Evolutionary conservation across 1,140 invertebrate species (phyloP), one percentile per base, ranked within the genome.

Genomic region (Pogonomyrmex barbatus): DNA sequence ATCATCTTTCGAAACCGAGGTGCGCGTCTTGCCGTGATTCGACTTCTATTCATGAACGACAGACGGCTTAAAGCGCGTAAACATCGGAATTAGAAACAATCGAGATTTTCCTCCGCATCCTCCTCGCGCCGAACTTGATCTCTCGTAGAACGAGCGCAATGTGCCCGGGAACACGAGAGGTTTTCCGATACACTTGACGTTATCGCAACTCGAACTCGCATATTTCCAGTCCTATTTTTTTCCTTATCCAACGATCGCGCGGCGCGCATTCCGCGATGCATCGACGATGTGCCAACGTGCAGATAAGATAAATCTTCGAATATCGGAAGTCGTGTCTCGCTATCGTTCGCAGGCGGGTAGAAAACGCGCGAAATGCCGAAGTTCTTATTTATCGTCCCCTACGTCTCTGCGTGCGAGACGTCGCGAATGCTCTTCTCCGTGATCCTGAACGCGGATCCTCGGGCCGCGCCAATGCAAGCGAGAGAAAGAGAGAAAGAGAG

Each of bases 301-400:
- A 58, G 67, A 82, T 83, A 73, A 83, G 54, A 75, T 75, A 73
- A 30, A 9, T 62, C 36, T 33, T 62, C 68, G 79, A 71, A 42
- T 85, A 76, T 85, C 83, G 83, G 73, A 65, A 83, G 79, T 75
- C 36, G 84, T 63, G 54, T 85, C 68, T 86, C 83, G 70, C 84
- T 89, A 89, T 88, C 70, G 89, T 89, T 89, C 87, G 81, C 78
- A 24, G 24, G 75, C 73, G 62, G n/a, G 42, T 17, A 42, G 42
- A 78, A 24, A 87, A 87, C 88, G 85, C 89, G 89, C 73, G 78
- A 90, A 88, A 90, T 89, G 89, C 89, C 89, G 86, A 90, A 75
- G 81, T 76, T 68, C 65, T 90, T 90, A 90, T 90, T 90, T 90
- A 90, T 76, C 14, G 33, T 89, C 70, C n/a, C 4, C 52, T n/a